Evolutionary conservation across 2,797 vertebrate genomes (phyloP).

Genomic region (Hoplostethus mediterraneus): DNA sequence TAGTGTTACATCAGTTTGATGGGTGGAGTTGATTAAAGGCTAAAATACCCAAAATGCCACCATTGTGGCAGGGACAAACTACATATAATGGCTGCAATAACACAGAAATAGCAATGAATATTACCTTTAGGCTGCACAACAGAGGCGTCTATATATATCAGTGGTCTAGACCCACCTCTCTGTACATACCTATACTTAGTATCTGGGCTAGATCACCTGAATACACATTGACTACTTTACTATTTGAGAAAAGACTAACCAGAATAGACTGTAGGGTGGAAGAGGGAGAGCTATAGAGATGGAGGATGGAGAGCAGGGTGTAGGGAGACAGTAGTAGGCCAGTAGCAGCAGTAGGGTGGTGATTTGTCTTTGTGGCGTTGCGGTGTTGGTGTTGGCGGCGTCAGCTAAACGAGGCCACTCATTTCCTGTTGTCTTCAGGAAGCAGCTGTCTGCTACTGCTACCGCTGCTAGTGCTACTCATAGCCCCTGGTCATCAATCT

Average conservation of each 20-base stretch:
- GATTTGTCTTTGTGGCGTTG: slow-evolving; percentile 83
- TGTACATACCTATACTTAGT: slow-evolving; percentile 20
- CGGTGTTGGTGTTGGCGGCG: slow-evolving; percentile 71
- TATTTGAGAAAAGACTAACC: slow-evolving; percentile 57
- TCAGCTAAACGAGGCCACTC: slow-evolving; percentile 85
- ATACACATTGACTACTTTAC: slow-evolving; percentile 44
- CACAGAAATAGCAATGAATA: not conserved
- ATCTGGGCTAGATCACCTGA: slow-evolving; percentile 16
- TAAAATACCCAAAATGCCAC: not conserved
- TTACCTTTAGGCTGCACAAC: slow-evolving; percentile 16
- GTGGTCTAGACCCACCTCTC: not conserved
- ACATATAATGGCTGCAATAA: not conserved
- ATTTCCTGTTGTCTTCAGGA: slow-evolving; percentile 88
- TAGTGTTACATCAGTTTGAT: no score
- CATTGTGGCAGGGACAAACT: not conserved
- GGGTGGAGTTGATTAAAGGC: no score
- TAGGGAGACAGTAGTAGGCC: slow-evolving; percentile 65
- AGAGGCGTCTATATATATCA: not conserved
- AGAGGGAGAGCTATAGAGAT: slow-evolving; percentile 61
- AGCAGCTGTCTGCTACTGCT: slow-evolving; percentile 78
- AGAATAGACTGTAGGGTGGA: slow-evolving; percentile 41
- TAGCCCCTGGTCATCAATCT: slow-evolving; percentile 84
- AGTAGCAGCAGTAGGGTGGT: slow-evolving; percentile 64
- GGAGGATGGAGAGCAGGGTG: slow-evolving; percentile 42
- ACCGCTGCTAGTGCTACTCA: slow-evolving; percentile 67